A percentile compares a stretch with the other conserved stretches of the same genome.
These are phyloP conservation scores for Sylvietta virens DNA, from an alignment of 2,113 vertebrate genomes.

Conservation along the genomic window DNA sequence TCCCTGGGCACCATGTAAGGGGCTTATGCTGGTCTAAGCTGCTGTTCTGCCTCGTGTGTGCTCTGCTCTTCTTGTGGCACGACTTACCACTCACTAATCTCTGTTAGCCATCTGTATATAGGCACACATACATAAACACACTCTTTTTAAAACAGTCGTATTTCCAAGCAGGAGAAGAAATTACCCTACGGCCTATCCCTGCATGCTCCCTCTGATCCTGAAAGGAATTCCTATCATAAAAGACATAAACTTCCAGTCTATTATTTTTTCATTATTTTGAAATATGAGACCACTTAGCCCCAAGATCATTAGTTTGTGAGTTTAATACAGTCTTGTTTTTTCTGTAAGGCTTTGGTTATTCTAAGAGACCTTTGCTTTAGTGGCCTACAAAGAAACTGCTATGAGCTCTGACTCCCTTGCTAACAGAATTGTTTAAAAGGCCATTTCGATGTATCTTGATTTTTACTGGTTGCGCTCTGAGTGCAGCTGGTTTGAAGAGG, in stretches of 20 bases:
- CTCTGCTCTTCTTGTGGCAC: not conserved
- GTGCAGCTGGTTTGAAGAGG: not conserved
- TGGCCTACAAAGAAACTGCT: not conserved
- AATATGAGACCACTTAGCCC: not conserved
- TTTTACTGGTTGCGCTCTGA: not conserved
- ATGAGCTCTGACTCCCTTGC: not conserved
- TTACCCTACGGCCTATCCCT: not conserved
- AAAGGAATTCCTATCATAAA: not conserved
- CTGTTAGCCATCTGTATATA: not conserved
- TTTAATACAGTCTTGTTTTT: not conserved
- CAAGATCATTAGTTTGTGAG: not conserved
- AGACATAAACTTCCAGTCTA: not conserved
- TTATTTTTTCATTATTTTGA: slow-evolving; percentile 1
- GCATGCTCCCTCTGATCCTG: not conserved
- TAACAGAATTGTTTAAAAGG: not conserved
- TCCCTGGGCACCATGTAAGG: rapidly evolving
- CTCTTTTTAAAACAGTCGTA: not conserved
- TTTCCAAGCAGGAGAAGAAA: not conserved
- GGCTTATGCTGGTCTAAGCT: not conserved
- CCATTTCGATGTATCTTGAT: not conserved
- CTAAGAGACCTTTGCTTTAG: not conserved
- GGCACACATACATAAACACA: too few relatives aligned
- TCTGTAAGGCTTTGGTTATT: not conserved
- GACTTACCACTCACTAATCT: not conserved
- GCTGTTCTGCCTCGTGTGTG: rapidly evolving